Base-by-base conservation (phyloP, 2,797 vertebrate species). In the Lemur catta region DNA sequence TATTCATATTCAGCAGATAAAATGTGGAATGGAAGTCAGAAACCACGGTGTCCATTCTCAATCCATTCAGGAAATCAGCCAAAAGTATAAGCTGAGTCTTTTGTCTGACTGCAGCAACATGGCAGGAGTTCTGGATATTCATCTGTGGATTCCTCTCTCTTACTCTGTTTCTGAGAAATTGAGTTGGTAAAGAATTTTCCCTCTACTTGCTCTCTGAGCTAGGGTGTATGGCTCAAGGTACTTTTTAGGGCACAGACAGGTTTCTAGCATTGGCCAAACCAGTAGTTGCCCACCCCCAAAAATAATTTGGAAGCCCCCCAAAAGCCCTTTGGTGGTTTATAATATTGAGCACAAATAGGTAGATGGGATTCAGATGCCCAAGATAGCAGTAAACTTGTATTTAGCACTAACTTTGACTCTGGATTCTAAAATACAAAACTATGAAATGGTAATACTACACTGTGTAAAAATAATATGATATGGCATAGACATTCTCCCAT, bases 21-120 rank as follows among this genome's bases (percentile, higher is more conserved):
- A 1, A 0, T 52, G 87, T 84, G 43, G 1, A 0, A 69, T 2
- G 2, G 46, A 33, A 97, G 80, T 95, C 46, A 88, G 69, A 76
- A 89, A 88, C 2, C 33, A 15, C 0, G 71, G 78, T 94, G 33
- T 65, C 13, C 38, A 86, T 46, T 69, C 12, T 67, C 28, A 22
- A 48, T 50, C 65, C 33, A 93, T 74, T 15, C 43, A 97, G n/a
- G n/a, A 97, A 97, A 86, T 33, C 12, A 61, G 13, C n/a, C 59
- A 46, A 65, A 33, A 96, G 33, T 63, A 55, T 14, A 46, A 78
- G 82, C 12, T 88, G 41, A 15, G 17, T 71, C n/a, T 78, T 76
- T 86, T 22, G 4, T 89, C 30, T 63, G 52, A 89, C 33, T 52
- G 28, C 3, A 94, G 26, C 7, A 76, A 24, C 7, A 8, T 20